A percentile compares a stretch with the other conserved stretches of the same genome.
Evolutionary conservation across 2,888 invertebrate genomes (phyloP).

Genomic region (Noctua comes): DNA sequence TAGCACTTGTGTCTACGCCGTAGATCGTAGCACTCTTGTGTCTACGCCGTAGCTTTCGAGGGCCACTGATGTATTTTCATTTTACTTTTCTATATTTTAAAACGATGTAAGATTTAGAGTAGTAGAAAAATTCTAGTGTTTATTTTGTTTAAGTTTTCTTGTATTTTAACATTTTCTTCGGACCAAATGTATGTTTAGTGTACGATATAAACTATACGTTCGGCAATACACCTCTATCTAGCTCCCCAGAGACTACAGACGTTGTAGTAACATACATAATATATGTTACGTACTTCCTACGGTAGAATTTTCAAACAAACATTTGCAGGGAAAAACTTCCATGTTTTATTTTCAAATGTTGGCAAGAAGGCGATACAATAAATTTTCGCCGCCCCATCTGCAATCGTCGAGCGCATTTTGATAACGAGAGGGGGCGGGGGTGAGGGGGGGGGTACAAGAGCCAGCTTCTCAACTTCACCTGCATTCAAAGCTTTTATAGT

Average conservation of each 20-base stretch:
- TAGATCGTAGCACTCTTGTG: conserved; percentile 60
- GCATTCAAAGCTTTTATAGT: conserved; percentile 47
- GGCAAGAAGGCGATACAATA: conserved; percentile 53
- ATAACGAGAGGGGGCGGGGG: conserved; percentile 35
- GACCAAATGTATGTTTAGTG: conserved; percentile 22
- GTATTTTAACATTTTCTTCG: conserved; percentile 31
- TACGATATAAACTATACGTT: conserved; percentile 35
- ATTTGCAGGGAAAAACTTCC: conserved; percentile 44
- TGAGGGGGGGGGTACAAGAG: neutral
- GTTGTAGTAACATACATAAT: conserved; percentile 43
- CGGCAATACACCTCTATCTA: conserved; percentile 15
- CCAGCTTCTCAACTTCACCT: conserved; percentile 41
- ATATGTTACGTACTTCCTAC: conserved; percentile 29
- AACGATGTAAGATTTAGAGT: conserved; percentile 31
- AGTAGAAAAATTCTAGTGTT: conserved; percentile 26
- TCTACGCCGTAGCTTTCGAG: conserved; percentile 58
- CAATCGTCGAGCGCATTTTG: conserved; percentile 56
- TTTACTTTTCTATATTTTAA: conserved; percentile 58
- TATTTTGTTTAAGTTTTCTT: conserved; percentile 38
- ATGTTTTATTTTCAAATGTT: conserved; percentile 59
- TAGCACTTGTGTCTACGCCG: conserved; percentile 58
- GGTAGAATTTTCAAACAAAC: conserved; percentile 35
- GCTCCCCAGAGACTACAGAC: conserved; percentile 28
- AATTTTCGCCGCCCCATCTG: conserved; percentile 56
- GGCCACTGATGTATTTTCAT: conserved; percentile 55